Conservation (phyloP, 2,113 vertebrate species). For the Bubalus kerabau region DNA sequence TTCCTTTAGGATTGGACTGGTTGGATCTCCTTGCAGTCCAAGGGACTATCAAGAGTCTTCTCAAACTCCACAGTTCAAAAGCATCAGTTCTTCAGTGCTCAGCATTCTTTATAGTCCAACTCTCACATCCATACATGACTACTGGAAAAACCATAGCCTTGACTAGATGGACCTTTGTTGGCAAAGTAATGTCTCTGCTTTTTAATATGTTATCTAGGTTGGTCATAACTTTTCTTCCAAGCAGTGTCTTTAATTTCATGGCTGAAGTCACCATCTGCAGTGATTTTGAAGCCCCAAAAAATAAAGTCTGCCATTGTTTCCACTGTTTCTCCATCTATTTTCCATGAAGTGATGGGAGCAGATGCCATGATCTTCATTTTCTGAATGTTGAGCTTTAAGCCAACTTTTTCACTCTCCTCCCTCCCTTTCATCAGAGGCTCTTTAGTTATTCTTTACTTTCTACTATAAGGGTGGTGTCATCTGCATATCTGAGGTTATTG, state of each 20-base stretch:
- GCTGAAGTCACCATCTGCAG: neutral
- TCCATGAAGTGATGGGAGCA: neutral
- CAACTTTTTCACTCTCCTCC: neutral
- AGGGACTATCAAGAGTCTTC: neutral
- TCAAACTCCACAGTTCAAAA: neutral
- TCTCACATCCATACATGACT: neutral
- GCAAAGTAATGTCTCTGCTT: neutral
- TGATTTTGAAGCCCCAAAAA: fast-evolving
- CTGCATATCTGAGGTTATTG: neutral
- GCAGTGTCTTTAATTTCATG: neutral
- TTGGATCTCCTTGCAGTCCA: neutral
- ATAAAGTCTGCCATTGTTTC: neutral
- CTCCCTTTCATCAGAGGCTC: neutral
- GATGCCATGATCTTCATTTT: neutral
- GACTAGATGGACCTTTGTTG: neutral
- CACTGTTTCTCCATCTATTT: neutral
- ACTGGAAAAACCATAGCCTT: neutral
- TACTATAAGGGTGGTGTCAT: neutral
- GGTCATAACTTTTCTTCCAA: neutral
- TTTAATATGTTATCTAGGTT: neutral
- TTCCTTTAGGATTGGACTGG: neutral
- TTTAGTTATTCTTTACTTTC: neutral
- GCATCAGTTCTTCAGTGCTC: neutral
- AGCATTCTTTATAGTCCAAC: neutral
- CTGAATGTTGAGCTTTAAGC: neutral